phyloP scores from a whole-genome alignment of 2,797 vertebrate genomes.

The Sus cebifrons region DNA sequence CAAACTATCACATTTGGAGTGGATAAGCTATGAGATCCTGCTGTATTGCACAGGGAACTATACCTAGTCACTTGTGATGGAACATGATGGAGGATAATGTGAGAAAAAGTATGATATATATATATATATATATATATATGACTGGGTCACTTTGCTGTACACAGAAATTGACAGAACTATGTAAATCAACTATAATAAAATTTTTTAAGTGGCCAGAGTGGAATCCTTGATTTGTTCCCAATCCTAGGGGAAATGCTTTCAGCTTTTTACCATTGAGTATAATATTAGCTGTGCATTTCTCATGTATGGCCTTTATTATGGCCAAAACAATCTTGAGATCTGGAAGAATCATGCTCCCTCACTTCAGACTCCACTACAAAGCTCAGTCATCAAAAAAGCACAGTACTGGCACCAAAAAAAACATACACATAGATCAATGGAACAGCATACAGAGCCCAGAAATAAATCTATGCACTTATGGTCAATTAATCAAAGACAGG shows the following conservation, averaged over 20 bases:
- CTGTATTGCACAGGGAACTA: too few species aligned
- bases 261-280: background rate
- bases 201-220: background rate
- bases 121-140: too few species aligned
- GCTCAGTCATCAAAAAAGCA: background rate
- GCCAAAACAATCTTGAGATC: background rate
- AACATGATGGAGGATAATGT: too few species aligned
- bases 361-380: background rate
- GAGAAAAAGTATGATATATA: too few species aligned
- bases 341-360: background rate
- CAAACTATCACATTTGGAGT: too few species aligned
- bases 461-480: background rate
- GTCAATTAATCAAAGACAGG: background rate
- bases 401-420: background rate
- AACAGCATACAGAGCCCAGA: background rate
- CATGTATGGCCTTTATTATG: background rate
- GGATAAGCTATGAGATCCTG: too few species aligned
- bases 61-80: too few species aligned
- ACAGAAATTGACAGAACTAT: too few species aligned
- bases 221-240: background rate
- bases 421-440: background rate
- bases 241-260: background rate
- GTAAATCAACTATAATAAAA: too few species aligned
- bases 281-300: background rate
- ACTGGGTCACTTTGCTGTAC: too few species aligned